phyloP scores from a whole-genome alignment of 1,140 invertebrate species.

The Drosophila rhopaloa region DNA sequence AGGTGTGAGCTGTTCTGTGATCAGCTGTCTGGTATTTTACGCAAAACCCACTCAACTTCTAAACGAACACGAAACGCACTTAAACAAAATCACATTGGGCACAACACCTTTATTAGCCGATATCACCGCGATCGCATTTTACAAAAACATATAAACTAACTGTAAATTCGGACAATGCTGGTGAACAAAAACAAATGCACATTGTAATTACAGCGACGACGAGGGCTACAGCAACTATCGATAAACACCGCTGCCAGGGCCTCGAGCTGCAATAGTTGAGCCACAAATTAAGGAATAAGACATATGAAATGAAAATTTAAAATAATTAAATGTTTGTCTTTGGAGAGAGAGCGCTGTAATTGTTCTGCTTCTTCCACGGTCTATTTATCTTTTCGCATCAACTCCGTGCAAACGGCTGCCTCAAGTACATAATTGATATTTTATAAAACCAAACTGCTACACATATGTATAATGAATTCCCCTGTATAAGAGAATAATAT shows the following conservation, averaged over 20 bases:
- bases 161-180: constrained; percentile 44
- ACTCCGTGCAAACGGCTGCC: too few species aligned
- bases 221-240: constrained; percentile 50
- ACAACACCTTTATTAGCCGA: constrained; percentile 37
- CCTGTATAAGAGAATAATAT: too few species aligned
- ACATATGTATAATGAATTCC: too few species aligned
- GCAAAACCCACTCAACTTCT: background rate
- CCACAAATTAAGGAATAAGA: background rate
- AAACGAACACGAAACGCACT: constrained; percentile 36
- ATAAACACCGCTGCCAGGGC: constrained; percentile 7
- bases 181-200: constrained; percentile 75
- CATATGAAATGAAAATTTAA: too few species aligned
- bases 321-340: too few species aligned
- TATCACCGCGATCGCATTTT: constrained; percentile 35
- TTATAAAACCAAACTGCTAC: too few species aligned
- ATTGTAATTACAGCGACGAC: constrained; percentile 54
- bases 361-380: too few species aligned
- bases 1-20: constrained; percentile 69
- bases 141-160: constrained; percentile 38
- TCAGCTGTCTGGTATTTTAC: constrained; percentile 57
- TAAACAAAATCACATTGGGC: constrained; percentile 14
- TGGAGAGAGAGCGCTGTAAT: too few species aligned
- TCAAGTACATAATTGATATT: too few species aligned
- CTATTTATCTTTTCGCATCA: too few species aligned
- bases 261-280: background rate